phyloP scores from a whole-genome alignment of 2,888 invertebrate species.

The Osmoderma eremita region DNA sequence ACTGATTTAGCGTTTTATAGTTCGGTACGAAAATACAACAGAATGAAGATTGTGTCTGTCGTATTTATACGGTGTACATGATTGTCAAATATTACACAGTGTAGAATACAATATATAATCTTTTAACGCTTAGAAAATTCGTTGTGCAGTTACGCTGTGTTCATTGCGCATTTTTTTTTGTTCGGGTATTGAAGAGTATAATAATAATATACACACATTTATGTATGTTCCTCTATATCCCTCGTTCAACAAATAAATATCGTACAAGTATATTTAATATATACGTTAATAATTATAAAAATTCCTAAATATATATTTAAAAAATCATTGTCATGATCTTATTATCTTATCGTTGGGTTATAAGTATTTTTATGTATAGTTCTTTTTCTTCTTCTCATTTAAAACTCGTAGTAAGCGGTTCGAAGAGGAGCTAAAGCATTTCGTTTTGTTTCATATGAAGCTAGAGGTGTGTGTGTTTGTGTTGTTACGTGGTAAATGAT shows the following conservation, averaged over 20 bases:
- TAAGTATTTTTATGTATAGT: slow-evolving; percentile 23
- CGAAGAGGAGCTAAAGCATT: slow-evolving; percentile 44
- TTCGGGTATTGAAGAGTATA: slow-evolving; percentile 13
- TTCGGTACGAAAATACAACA: slow-evolving; percentile 29
- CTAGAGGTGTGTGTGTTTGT: slow-evolving; percentile 35
- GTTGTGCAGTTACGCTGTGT: slow-evolving; percentile 24
- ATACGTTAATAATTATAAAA: slow-evolving; percentile 42
- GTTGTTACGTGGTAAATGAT: slow-evolving; percentile 29
- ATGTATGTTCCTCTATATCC: slow-evolving; percentile 39
- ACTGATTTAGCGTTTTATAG: neutral
- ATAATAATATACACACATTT: too few species aligned
- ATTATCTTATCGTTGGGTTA: slow-evolving; percentile 48
- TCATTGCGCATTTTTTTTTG: slow-evolving; percentile 26
- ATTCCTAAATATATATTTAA: slow-evolving; percentile 41
- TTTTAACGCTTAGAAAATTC: slow-evolving; percentile 9
- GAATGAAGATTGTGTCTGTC: slow-evolving; percentile 22
- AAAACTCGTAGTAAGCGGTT: slow-evolving; percentile 31
- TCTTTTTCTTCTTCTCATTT: slow-evolving; percentile 26
- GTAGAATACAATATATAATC: slow-evolving; percentile 18
- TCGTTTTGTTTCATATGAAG: slow-evolving; percentile 31
- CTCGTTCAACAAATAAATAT: slow-evolving; percentile 41
- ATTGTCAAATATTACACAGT: slow-evolving; percentile 35
- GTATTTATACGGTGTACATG: slow-evolving; percentile 32
- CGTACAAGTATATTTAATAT: slow-evolving; percentile 37
- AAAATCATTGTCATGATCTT: slow-evolving; percentile 52